Base-by-base conservation (phyloP, 2,797 vertebrate species). In the Urocyon cinereoargenteus region DNA sequence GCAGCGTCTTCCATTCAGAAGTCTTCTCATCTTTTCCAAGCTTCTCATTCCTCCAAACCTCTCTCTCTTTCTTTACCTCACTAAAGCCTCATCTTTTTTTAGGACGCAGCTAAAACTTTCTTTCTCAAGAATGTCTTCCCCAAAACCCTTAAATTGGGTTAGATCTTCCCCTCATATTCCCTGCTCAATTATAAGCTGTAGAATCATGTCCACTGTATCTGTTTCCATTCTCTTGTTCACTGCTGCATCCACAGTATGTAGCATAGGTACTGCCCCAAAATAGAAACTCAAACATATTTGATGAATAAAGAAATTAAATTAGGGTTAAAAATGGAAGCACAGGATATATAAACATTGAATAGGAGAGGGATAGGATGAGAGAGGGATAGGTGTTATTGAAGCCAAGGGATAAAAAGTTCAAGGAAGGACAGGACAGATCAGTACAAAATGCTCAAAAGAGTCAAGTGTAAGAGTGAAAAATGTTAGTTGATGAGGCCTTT, bases 221-320 rank as follows among this genome's bases (percentile, higher is more conserved):
- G 13, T 14, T 73, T 55, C 85, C 45, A 5, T 90, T 94, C 51
- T 45, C 14, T 83, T 15, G 4, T 93, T 72, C 40, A 84, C 70
- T 66, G 57, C 62, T 92, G 10, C 89, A 89, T 53, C 36, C 26
- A 72, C 13, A 72, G 51, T 57, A 53, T 9, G 26, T 57, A 92
- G 64, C 49, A 59, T 12, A 92, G 57, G 68, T 81, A 89, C 34
- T 66, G 62, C 92, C 79, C 21, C 36, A 62, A 70, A 75, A 79
- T 51, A 85, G 45, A 92, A 94, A 49, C 28, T 36, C 57, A 72
- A 24, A 91, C 26, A 73, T 86, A 81, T n/a, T 26, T 93, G 86
- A 59, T 66, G 36, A 79, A 95, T 81, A 51, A 89, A 92, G 19
- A 90, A 85, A 81, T 86, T 24, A 82, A 95, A 75, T 79, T 88